A percentile compares a stretch with the other conserved stretches of the same genome.
Evolutionary conservation across 2,113 vertebrate species (phyloP).

Genomic region (Platysteira castanea): DNA sequence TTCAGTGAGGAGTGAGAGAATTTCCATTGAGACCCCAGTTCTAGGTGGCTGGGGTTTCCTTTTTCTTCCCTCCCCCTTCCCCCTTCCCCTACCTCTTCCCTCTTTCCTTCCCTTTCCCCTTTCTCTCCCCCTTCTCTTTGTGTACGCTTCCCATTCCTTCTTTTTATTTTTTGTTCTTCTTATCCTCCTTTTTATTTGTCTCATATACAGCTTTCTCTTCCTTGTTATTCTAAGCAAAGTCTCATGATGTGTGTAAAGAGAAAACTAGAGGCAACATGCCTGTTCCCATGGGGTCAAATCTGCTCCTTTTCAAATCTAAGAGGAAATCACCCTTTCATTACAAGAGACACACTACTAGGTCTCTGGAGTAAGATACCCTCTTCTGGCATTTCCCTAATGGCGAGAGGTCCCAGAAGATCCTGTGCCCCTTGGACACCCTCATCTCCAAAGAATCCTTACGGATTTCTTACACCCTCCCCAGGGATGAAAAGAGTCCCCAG

Average conservation of each 20-base stretch:
- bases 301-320: not conserved
- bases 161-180: not conserved
- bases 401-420: not conserved
- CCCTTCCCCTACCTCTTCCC: fast-evolving
- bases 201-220: not conserved
- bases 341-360: not conserved
- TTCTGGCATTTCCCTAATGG: not conserved
- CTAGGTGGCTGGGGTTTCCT: not conserved
- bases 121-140: not conserved
- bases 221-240: not conserved
- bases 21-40: not conserved
- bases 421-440: not conserved
- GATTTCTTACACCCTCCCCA: not conserved
- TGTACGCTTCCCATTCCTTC: not conserved
- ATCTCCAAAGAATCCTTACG: not conserved
- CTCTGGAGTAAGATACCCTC: not conserved
- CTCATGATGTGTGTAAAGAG: not conserved
- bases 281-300: not conserved
- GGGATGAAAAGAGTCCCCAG: not conserved
- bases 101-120: not conserved
- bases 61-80: not conserved
- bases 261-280: not conserved
- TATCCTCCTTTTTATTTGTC: not conserved
- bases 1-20: not conserved
- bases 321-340: not conserved